These are phyloP conservation scores for Drosophila diplacantha DNA, from an alignment of 2,888 invertebrate species.

Conservation along the genomic window DNA sequence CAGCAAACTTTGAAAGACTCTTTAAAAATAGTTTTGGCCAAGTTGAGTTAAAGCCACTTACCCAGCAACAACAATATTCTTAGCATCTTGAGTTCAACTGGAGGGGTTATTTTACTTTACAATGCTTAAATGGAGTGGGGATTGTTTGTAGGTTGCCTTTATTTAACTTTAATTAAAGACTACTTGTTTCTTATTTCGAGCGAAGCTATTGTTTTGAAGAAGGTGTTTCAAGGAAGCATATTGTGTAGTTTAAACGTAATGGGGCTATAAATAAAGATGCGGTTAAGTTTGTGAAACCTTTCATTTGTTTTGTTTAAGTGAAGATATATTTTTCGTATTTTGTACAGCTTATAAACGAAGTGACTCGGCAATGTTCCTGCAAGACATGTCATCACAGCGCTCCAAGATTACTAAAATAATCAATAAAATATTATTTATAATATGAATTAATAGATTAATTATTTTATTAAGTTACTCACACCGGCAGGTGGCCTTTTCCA, in stretches of 20 bases:
- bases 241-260: neutral
- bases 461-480: constrained; percentile 1
- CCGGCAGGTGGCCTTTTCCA: constrained; percentile 34
- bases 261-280: neutral
- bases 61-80: constrained; percentile 9
- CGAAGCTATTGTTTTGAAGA: neutral
- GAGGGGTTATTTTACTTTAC: neutral
- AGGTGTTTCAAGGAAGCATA: neutral
- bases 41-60: constrained; percentile 9
- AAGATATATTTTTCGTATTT: neutral
- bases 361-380: constrained; percentile 20
- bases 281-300: neutral
- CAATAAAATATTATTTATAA: neutral
- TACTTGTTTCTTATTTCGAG: neutral
- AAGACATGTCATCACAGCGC: constrained; percentile 33
- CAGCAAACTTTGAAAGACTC: constrained; percentile 13
- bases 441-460: neutral
- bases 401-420: constrained; percentile 13
- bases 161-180: constrained; percentile 5
- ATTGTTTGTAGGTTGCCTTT: neutral
- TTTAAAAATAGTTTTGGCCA: constrained; percentile 7
- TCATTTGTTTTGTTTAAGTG: neutral
- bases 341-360: neutral
- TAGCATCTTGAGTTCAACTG: constrained; percentile 15
- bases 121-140: neutral